A percentile compares a stretch with the other conserved stretches of the same genome.
Evolutionary conservation across 2,113 vertebrate species (phyloP).

Genomic region (Heliornis fulica): DNA sequence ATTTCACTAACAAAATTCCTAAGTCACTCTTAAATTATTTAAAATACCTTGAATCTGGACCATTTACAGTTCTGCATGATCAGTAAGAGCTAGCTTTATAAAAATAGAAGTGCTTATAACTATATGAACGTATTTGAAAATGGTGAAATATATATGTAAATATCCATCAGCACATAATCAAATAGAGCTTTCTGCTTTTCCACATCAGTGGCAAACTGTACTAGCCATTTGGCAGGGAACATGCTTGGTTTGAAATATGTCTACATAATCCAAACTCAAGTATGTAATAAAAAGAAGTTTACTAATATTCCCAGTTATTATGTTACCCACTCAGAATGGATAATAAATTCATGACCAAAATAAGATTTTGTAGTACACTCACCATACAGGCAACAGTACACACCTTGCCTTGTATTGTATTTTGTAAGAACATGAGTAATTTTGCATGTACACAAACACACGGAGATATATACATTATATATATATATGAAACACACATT

Average conservation of each 20-base stretch:
- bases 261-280: neutral
- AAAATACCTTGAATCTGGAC: neutral
- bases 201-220: neutral
- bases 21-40: neutral
- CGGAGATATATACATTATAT: rapidly evolving
- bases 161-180: slow-evolving; percentile 23
- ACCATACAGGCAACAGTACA: neutral
- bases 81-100: neutral
- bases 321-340: neutral
- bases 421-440: neutral
- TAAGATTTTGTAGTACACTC: neutral
- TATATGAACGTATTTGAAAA: neutral
- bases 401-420: rapidly evolving
- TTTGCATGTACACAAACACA: neutral
- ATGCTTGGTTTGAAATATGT: neutral
- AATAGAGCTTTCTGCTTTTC: slow-evolving; percentile 28
- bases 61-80: neutral
- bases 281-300: neutral
- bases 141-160: neutral
- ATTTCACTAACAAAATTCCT: neutral
- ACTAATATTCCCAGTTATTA: neutral
- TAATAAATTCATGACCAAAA: neutral
- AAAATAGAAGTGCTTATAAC: neutral
- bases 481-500: neutral
- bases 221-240: slow-evolving; percentile 8